Percentiles rank a stretch among this genome's conserved stretches.
phyloP scores from a whole-genome alignment of 2,797 vertebrate species.

The Aselliscus stoliczkanus region DNA sequence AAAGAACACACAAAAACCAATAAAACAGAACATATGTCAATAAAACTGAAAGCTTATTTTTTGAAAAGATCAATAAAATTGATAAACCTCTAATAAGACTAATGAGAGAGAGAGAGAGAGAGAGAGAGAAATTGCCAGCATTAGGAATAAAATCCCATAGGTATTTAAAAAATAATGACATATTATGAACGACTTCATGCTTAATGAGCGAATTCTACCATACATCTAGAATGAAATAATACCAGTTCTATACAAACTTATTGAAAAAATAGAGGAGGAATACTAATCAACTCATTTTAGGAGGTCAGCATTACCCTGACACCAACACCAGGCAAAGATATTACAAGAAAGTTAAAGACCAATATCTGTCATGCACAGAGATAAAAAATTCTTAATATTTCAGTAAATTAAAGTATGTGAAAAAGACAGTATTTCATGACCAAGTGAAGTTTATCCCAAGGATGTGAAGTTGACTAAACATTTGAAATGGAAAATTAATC shows the following conservation, averaged over 20 bases:
- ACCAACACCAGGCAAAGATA: not conserved
- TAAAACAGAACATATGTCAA: not conserved
- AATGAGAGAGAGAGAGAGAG: not conserved
- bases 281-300: not conserved
- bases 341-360: not conserved
- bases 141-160: not conserved
- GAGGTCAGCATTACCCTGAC: not conserved
- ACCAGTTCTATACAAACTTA: not conserved
- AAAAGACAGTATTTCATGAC: not conserved
- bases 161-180: not conserved
- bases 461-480: not conserved
- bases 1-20: not conserved
- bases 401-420: not conserved
- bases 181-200: not conserved
- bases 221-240: not conserved
- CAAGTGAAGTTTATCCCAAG: not conserved
- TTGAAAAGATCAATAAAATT: not conserved
- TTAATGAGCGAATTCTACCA: not conserved
- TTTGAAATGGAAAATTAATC: slow-evolving; percentile 15
- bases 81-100: not conserved
- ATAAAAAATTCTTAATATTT: not conserved
- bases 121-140: not conserved
- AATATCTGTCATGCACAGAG: not conserved
- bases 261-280: not conserved
- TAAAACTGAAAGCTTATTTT: not conserved